phyloP scores from a whole-genome alignment of 2,797 vertebrate genomes.

The Trachurus trachurus region DNA sequence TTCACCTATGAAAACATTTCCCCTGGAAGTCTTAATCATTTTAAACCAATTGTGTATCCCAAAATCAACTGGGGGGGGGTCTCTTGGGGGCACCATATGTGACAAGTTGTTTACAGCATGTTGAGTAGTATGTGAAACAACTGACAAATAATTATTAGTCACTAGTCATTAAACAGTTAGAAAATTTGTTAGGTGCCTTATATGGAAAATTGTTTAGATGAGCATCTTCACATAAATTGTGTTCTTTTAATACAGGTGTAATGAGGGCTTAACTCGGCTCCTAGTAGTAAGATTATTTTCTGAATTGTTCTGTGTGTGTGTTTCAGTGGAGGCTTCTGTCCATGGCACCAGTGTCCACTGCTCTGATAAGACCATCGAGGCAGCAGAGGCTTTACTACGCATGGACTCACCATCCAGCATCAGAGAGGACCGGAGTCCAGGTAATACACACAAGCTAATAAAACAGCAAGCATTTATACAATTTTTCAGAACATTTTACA shows the following conservation, averaged over 20 bases:
- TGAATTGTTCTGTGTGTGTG: conserved; percentile 34
- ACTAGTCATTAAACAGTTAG: too few relatives aligned
- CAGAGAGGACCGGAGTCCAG: conserved; percentile 92
- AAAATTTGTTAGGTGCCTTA: not conserved
- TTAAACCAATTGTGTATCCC: not conserved
- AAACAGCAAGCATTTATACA: not conserved
- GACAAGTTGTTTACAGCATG: not conserved
- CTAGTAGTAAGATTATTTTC: not conserved
- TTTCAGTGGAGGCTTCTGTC: conserved; percentile 96
- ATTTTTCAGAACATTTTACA: too few relatives aligned
- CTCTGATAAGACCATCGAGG: conserved; percentile 97
- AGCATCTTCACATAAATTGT: not conserved
- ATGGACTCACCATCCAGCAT: conserved; percentile 98
- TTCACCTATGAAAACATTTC: not conserved
- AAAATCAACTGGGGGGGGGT: not conserved
- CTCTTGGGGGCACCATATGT: conserved; percentile 43
- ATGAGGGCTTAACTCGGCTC: not conserved
- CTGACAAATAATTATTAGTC: too few relatives aligned
- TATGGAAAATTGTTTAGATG: not conserved
- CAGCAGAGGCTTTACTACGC: conserved; percentile 96
- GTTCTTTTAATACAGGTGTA: not conserved
- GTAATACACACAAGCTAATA: conserved; percentile 74
- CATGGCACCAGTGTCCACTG: conserved; percentile 92
- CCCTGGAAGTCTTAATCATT: not conserved
- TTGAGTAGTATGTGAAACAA: not conserved